A percentile compares a stretch with the other conserved stretches of the same genome.
Evolutionary conservation across 1,140 invertebrate species (phyloP).

Genomic region (Trichonephila clavipes): DNA sequence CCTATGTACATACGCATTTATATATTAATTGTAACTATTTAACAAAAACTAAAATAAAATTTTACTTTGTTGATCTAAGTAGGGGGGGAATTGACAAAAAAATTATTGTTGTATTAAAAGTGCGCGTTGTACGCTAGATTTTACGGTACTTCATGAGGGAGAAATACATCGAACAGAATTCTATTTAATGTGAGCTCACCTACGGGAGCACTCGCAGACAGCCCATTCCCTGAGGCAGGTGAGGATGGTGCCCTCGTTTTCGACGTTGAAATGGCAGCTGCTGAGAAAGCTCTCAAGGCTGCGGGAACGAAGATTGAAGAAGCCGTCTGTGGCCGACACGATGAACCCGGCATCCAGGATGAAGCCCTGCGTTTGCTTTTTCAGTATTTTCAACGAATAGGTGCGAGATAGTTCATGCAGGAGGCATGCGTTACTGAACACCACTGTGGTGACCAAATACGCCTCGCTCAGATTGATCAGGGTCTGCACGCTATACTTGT

Average conservation of each 20-base stretch:
- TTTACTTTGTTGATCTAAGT: no score
- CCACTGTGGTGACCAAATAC: not conserved
- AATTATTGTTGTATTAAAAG: no score
- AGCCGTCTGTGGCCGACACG: slow-evolving; percentile 30
- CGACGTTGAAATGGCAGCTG: slow-evolving; percentile 11
- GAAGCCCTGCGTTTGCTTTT: not conserved
- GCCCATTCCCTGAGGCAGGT: slow-evolving; percentile 58
- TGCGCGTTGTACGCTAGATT: no score
- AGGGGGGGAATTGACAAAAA: no score
- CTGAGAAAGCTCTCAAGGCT: slow-evolving; percentile 8
- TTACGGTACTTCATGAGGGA: no score
- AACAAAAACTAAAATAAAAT: no score
- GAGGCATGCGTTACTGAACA: slow-evolving; percentile 25
- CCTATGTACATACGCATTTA: no score
- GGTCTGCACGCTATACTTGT: slow-evolving; percentile 55
- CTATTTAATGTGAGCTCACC: not conserved
- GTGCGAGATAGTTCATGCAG: slow-evolving; percentile 26
- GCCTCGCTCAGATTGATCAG: slow-evolving; percentile 23
- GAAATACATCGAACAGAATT: no score
- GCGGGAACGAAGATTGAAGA: not conserved
- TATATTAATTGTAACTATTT: no score
- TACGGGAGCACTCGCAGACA: slow-evolving; percentile 35
- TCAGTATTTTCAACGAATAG: not conserved
- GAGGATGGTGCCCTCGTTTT: slow-evolving; percentile 39
- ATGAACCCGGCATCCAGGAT: slow-evolving; percentile 48